A percentile compares a stretch with the other conserved stretches of the same genome.
phyloP scores from a whole-genome alignment of 2,797 vertebrate species.

The Pangasius mekongensis region DNA sequence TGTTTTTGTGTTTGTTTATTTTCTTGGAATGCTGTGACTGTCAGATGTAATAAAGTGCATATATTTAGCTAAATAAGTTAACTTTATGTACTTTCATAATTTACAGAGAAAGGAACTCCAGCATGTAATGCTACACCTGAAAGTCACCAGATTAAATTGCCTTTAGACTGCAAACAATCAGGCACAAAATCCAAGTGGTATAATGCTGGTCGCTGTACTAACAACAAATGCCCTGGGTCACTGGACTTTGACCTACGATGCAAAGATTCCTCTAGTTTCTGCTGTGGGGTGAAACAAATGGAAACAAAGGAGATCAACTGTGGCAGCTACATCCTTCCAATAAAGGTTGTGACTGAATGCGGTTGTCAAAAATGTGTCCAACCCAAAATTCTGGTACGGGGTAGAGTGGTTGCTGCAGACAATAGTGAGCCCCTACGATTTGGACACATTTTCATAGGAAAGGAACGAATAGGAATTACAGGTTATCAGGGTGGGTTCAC shows the following conservation, averaged over 20 bases:
- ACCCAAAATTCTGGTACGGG: slow-evolving; percentile 84
- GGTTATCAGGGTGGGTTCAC: slow-evolving; percentile 93
- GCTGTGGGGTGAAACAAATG: slow-evolving; percentile 84
- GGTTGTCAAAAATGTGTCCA: slow-evolving; percentile 85
- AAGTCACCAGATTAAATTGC: slow-evolving; percentile 84
- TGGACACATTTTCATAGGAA: slow-evolving; percentile 87
- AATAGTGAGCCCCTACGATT: slow-evolving; percentile 87
- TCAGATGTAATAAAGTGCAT: not conserved
- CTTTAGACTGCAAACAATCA: slow-evolving; percentile 81
- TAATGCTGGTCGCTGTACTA: slow-evolving; percentile 85
- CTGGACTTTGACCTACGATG: slow-evolving; percentile 76
- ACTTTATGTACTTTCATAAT: slow-evolving; percentile 49
- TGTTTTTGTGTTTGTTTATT: not conserved
- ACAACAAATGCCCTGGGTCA: slow-evolving; percentile 78
- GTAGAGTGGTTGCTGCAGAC: slow-evolving; percentile 84
- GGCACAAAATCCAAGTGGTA: slow-evolving; percentile 79
- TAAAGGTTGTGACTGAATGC: slow-evolving; percentile 84
- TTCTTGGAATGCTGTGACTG: not conserved
- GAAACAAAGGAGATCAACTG: slow-evolving; percentile 81
- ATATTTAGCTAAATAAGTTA: slow-evolving; percentile 14
- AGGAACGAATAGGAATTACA: slow-evolving; percentile 85
- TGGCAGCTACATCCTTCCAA: slow-evolving; percentile 80
- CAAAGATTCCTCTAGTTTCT: slow-evolving; percentile 74
- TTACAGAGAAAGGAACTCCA: slow-evolving; percentile 80
- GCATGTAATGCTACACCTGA: slow-evolving; percentile 82